Conservation (phyloP, 1,140 invertebrate species). For the Cotesia glomerata region DNA sequence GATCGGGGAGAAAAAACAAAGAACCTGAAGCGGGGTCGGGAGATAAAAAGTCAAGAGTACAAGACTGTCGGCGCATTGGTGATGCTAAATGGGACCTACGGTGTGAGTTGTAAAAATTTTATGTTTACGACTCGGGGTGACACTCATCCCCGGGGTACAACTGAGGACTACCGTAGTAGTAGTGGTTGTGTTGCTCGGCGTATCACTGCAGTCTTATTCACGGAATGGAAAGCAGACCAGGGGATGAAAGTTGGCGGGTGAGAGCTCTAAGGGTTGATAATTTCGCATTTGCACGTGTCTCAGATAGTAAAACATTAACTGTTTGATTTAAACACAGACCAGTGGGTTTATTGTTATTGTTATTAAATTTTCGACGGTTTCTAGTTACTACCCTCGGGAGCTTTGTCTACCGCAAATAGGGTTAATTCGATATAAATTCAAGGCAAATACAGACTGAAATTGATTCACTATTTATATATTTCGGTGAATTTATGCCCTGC, state of each 20-base stretch:
- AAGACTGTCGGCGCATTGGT: conserved; percentile 19
- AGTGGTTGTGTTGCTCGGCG: conserved; percentile 24
- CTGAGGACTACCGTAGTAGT: conserved; percentile 23
- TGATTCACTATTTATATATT: background rate
- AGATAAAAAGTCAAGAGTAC: background rate
- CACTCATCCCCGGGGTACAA: background rate
- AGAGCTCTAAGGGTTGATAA: conserved; percentile 6
- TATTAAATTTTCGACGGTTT: conserved; percentile 45
- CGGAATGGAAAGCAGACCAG: background rate
- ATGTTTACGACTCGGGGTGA: conserved; percentile 27
- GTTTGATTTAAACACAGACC: conserved; percentile 18
- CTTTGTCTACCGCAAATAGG: conserved; percentile 37
- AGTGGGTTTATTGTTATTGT: conserved; percentile 38
- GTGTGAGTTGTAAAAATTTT: conserved; percentile 35
- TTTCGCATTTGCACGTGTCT: conserved; percentile 14
- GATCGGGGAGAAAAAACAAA: background rate
- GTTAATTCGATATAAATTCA: conserved; percentile 49
- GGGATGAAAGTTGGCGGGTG: background rate
- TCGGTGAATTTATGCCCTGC: no score
- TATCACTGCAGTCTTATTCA: conserved; percentile 1
- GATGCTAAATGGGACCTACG: conserved; percentile 35
- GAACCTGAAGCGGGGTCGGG: background rate
- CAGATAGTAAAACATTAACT: conserved; percentile 2
- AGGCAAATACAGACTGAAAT: conserved; percentile 44
- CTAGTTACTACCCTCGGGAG: conserved; percentile 25